These are phyloP conservation scores for Rhagonycha fulva DNA, from an alignment of 2,888 invertebrate genomes.

Conservation along the genomic window DNA sequence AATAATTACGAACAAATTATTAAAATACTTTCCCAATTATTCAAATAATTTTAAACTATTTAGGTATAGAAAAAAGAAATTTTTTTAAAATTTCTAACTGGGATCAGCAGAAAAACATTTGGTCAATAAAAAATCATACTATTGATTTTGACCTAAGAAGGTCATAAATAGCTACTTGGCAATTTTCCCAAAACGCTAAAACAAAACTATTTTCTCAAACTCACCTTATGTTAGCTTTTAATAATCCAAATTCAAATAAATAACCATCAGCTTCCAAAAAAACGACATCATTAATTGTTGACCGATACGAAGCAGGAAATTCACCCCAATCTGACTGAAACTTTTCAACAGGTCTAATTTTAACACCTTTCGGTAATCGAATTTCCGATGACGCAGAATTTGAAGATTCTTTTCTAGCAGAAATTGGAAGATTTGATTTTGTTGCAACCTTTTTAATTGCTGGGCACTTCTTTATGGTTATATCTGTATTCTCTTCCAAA, in stretches of 20 bases:
- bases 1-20: too few relatives aligned
- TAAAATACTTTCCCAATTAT: too few relatives aligned
- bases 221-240: conserved; percentile 42
- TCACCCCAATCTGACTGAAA: conserved; percentile 38
- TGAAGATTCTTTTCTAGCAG: conserved; percentile 11
- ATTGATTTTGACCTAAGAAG: too few relatives aligned
- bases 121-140: too few relatives aligned
- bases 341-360: conserved; percentile 32
- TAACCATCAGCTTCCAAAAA: conserved; percentile 44
- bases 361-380: conserved; percentile 35
- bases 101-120: not conserved
- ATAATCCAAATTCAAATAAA: conserved; percentile 46
- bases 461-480: not conserved
- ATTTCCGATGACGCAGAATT: conserved; percentile 26
- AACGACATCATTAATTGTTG: conserved; percentile 41
- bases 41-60: too few relatives aligned
- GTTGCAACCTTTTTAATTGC: conserved; percentile 3
- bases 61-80: too few relatives aligned
- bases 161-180: too few relatives aligned
- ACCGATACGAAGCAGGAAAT: conserved; percentile 34
- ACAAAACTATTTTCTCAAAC: not conserved
- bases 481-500: conserved; percentile 11
- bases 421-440: conserved; percentile 4
- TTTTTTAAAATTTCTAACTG: not conserved
- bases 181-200: too few relatives aligned